Evolutionary conservation across 2,797 vertebrate species (phyloP), one percentile per base, ranked within the genome.

Genomic region (Adrianichthys oophorus): DNA sequence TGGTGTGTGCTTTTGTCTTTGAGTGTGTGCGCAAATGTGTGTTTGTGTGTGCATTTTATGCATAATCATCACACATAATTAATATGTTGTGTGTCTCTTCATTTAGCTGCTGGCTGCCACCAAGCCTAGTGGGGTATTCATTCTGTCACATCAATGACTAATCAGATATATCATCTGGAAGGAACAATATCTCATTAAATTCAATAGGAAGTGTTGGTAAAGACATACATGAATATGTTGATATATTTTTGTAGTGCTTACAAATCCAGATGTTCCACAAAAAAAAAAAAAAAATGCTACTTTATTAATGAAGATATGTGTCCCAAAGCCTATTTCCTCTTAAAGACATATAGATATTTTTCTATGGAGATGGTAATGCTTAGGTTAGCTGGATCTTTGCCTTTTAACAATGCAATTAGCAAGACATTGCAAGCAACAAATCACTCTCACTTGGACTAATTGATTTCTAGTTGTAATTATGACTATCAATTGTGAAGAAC

Each of bases 391-490:
- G 72, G 62, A 79, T 84, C 65, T 62, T 70, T 65, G 70, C 61
- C 77, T 85, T 74, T 89, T 80, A 87, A 84, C 83, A 83, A 79
- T 74, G 73, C 74, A 90, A 84, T 90, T 88, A 91, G 74, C 26
- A 18, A 68, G 74, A 74, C 70, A 78, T 66, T 72, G 64, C 80
- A 74, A 78, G 73, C 61, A 80, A 87, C 81, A 85, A 87, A 90
- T 88, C 78, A 77, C 73, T 79, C 82, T 78, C 59, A 85, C 80
- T 90, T 77, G 72, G 42, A 16, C 56, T 83, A 87, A 92, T 83
- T 89, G 87, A 91, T 90, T 89, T 85, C 55, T 62, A 68, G 74
- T 79, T 74, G 67, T 88, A 86, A 91, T 90, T 88, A 91, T 90
- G 79, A 91, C 68, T 79, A 88, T 88, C 80, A 86, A 80, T 84